A percentile compares a stretch with the other conserved stretches of the same genome.
phyloP scores from a whole-genome alignment of 2,888 invertebrate species.

The Torymus aiolomorphi region DNA sequence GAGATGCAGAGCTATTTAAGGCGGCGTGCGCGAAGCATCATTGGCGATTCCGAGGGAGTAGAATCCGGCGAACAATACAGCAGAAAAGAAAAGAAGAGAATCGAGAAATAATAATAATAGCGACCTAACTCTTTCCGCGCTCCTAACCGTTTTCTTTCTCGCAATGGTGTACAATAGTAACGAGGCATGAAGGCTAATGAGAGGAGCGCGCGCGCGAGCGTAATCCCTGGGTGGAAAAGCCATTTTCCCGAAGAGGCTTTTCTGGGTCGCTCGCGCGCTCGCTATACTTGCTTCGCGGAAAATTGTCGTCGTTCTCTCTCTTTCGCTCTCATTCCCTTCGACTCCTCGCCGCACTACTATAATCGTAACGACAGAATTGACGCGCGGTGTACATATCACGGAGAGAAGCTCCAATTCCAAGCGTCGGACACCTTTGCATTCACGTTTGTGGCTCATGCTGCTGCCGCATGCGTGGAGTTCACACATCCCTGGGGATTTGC shows the following conservation, averaged over 20 bases:
- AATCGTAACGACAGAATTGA: no score
- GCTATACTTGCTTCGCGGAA: slow-evolving; percentile 11
- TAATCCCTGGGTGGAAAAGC: neutral
- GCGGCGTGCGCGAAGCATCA: neutral
- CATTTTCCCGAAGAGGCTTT: slow-evolving; percentile 8
- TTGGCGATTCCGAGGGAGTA: slow-evolving; percentile 10
- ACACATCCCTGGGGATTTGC: neutral
- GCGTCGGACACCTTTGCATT: neutral
- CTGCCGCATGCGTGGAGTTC: neutral
- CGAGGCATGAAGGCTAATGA: neutral
- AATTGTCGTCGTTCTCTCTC: slow-evolving; percentile 18
- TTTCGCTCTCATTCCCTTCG: neutral
- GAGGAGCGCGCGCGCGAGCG: no score
- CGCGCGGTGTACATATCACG: no score
- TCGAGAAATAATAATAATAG: slow-evolving; percentile 21
- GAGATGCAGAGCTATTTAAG: slow-evolving; percentile 3
- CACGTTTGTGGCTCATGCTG: neutral
- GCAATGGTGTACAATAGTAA: no score
- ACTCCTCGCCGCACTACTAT: neutral
- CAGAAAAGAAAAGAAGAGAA: neutral
- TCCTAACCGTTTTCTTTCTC: no score
- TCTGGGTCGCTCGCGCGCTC: slow-evolving; percentile 29
- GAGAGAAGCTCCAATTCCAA: no score
- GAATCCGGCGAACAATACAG: no score
- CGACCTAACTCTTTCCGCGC: no score